Evolutionary conservation across 2,797 vertebrate genomes (phyloP).

Genomic region (Melanogrammus aeglefinus): DNA sequence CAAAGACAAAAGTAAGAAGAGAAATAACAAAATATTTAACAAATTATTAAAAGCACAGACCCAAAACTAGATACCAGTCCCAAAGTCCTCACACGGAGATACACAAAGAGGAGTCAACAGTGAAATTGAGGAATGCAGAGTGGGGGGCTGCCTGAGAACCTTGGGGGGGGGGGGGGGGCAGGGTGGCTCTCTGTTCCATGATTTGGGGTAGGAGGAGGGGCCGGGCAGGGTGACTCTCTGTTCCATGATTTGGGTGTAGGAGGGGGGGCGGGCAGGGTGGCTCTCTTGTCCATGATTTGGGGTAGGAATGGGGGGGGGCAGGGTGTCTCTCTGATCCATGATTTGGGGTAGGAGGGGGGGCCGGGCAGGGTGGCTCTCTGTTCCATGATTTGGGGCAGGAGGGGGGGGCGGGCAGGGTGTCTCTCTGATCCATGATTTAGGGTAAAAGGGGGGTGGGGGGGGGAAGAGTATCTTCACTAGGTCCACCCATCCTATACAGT

Average conservation of each 20-base stretch:
- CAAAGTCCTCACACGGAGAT: constrained; percentile 80
- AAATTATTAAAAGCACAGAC: constrained; percentile 86
- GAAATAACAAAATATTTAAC: constrained; percentile 76
- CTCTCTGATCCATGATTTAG: constrained; percentile 61
- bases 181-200: constrained; percentile 66
- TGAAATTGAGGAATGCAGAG: constrained; percentile 86
- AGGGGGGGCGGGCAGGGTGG: constrained; percentile 46
- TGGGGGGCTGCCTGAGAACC: constrained; percentile 83
- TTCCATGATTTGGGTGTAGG: constrained; percentile 51
- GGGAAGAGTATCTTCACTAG: constrained; percentile 66
- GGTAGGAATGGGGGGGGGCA: constrained; percentile 25
- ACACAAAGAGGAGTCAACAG: constrained; percentile 79
- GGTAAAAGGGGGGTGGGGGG: constrained; percentile 14
- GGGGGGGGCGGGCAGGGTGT: constrained; percentile 46
- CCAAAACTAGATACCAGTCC: constrained; percentile 83
- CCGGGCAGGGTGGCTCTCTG: constrained; percentile 58
- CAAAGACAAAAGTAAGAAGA: constrained; percentile 58
- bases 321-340: constrained; percentile 66
- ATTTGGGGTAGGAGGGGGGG: constrained; percentile 38
- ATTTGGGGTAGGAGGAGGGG: constrained; percentile 29
- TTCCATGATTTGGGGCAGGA: constrained; percentile 52
- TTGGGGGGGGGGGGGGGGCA: constrained; percentile 44
- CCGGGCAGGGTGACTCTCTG: constrained; percentile 58
- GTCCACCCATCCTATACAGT: constrained; percentile 83
- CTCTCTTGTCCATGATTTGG: constrained; percentile 61